Evolutionary conservation across 2,113 vertebrate genomes (phyloP), one percentile per base, ranked within the genome.

Genomic region (Aldabrachelys gigantea): DNA sequence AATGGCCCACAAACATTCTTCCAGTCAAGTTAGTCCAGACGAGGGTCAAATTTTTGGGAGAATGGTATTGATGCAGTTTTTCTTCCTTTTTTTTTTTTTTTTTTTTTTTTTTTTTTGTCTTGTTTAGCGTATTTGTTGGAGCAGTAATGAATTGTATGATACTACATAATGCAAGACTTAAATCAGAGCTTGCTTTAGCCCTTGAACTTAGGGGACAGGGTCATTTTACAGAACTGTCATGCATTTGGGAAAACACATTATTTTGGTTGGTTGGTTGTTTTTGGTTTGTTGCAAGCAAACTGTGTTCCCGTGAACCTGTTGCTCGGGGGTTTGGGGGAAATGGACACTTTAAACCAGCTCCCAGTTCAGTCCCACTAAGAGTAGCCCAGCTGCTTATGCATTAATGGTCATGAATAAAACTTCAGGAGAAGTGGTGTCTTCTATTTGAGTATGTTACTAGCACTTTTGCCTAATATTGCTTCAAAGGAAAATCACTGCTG

Each of bases 311-410:
- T 54, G 21, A 82, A 76, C 3, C 7, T 62, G 1, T 76, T 88
- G 56, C 57, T 86, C 47, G 47, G 47, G 47, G 47, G 44, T 6
- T 44, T 44, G 44, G 44, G 47, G 47, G 47, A 91, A 89, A 84
- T 59, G 50, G 44, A 88, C 84, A 82, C 56, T 38, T 57, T 27
- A 57, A 82, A 82, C 78, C 24, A 4, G 88, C 94, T 94, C 44
- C 72, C 82, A 31, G 53, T 65, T 92, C 72, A 76, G 62, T 91
- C 87, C 89, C 50, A 88, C 87, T 56, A 90, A 82, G 85, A 92
- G 80, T 47, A 59, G 82, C 89, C 88, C 76, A 56, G 72, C 83
- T 88, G 53, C 78, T 82, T 95, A 91, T 38, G 25, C 94, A 62
- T 72, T 75, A 91, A 0, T 72, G 87, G 78, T 84, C 94, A 59